Evolutionary conservation across 2,797 vertebrate genomes (phyloP), one percentile per base, ranked within the genome.

Genomic region (Protonibea diacanthus): DNA sequence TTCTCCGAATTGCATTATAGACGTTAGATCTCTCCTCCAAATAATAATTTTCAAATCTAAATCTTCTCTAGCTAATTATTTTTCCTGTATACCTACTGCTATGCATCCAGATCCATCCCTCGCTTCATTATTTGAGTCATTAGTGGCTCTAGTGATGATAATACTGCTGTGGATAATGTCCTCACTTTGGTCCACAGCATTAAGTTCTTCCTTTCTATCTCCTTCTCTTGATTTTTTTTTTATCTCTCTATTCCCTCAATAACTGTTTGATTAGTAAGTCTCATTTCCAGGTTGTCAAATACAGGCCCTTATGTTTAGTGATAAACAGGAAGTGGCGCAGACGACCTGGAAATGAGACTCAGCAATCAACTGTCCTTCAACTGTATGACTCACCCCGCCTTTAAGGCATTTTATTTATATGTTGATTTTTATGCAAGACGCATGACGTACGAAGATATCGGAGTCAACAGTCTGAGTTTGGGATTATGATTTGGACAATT

Each of bases 401-500:
- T 33, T 33, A 27, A 25, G 8, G n/a, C 17, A 23, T 8, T 8
- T n/a, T 49, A 38, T 12, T 2, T 0, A 11, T 6, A 20, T 9
- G 3, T 1, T 25, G 18, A 18, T 56, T 44, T 51, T 49, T 13
- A 48, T 56, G 23, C 42, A 71, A 45, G 4, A 56, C 7, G 4
- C 47, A 17, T 67, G 49, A 40, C 47, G 27, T 51, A 20, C 25
- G 47, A 15, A 38, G 1, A n/a, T 23, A 23, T 13, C 62, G 49
- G 38, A 66, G 42, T 61, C 49, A 64, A 55, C 62, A 64, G 42
- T 55, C 40, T 47, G 20, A 52, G 74, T 73, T 84, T 71, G 72
- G 80, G 71, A 81, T 72, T 56, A 49, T 27, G 51, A 79, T 75
- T 80, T 77, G 33, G 72, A 68, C 82, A 91, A 85, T 91, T 88